Evolutionary conservation across 2,888 invertebrate species (phyloP).

Genomic region (Sphinx pinastri): DNA sequence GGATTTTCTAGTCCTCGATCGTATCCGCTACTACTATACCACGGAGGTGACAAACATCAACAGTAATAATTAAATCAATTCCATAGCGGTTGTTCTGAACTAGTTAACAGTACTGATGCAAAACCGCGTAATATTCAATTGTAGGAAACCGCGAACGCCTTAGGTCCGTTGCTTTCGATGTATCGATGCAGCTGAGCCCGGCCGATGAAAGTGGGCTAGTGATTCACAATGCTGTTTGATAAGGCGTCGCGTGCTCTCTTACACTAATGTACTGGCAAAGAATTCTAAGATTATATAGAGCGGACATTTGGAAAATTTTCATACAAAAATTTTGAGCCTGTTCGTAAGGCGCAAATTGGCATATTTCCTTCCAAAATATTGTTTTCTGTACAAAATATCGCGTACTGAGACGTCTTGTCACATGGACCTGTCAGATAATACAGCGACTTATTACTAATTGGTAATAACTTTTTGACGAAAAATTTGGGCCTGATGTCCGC

Average conservation of each 20-base stretch:
- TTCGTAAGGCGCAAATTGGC: too few species aligned
- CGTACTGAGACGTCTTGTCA: too few species aligned
- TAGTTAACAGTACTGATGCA: slow-evolving; percentile 47
- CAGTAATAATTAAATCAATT: slow-evolving; percentile 37
- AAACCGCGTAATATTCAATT: slow-evolving; percentile 76
- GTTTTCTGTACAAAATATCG: too few species aligned
- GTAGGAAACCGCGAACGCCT: slow-evolving; percentile 75
- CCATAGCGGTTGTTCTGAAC: slow-evolving; percentile 39
- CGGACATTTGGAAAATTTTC: too few species aligned
- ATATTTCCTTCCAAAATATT: too few species aligned
- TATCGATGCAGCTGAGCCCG: slow-evolving; percentile 50
- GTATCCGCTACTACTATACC: not conserved
- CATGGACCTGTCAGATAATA: too few species aligned
- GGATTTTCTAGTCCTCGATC: too few species aligned
- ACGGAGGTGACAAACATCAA: not conserved
- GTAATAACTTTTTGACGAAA: too few species aligned
- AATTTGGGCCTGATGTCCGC: too few species aligned
- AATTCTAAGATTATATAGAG: too few species aligned
- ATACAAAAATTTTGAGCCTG: too few species aligned
- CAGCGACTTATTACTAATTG: too few species aligned
- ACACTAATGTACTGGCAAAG: slow-evolving; percentile 20
- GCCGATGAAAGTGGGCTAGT: slow-evolving; percentile 68
- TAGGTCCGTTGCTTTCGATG: slow-evolving; percentile 75
- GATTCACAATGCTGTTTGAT: slow-evolving; percentile 66
- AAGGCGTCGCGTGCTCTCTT: slow-evolving; percentile 43